These are phyloP conservation scores for Busseola fusca DNA, from an alignment of 2,888 invertebrate genomes.

Conservation along the genomic window DNA sequence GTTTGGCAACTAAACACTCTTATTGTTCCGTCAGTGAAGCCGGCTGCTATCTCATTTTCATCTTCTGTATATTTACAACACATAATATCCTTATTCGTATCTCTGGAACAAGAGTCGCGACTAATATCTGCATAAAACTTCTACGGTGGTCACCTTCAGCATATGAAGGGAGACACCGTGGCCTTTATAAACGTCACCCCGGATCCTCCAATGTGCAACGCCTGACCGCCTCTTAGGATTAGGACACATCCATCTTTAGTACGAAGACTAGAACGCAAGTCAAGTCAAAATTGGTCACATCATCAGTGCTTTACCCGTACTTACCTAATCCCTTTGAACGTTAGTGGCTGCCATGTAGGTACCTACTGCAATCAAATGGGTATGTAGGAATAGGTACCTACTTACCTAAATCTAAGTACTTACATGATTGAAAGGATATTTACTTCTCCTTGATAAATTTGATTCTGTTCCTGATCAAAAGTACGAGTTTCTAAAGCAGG, in stretches of 20 bases:
- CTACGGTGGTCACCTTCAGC: not conserved
- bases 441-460: constrained; percentile 81
- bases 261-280: too few relatives aligned
- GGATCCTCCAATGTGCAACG: not conserved
- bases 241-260: not conserved
- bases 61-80: constrained; percentile 90
- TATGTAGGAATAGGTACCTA: not conserved
- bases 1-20: constrained; percentile 86
- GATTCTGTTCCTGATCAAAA: constrained; percentile 75
- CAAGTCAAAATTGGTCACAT: not conserved
- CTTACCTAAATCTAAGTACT: constrained; percentile 1
- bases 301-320: not conserved
- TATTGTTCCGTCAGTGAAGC: constrained; percentile 90
- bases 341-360: not conserved
- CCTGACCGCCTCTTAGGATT: not conserved
- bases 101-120: constrained; percentile 73
- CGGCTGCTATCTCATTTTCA: constrained; percentile 88
- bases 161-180: not conserved
- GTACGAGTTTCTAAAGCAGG: constrained; percentile 77
- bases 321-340: not conserved
- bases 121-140: not conserved
- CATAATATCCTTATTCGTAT: constrained; percentile 86
- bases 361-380: not conserved
- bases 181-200: too few relatives aligned
- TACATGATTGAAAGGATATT: constrained; percentile 83